Base-by-base conservation (phyloP, 1,140 invertebrate species). In the Drosophila lini region DNA sequence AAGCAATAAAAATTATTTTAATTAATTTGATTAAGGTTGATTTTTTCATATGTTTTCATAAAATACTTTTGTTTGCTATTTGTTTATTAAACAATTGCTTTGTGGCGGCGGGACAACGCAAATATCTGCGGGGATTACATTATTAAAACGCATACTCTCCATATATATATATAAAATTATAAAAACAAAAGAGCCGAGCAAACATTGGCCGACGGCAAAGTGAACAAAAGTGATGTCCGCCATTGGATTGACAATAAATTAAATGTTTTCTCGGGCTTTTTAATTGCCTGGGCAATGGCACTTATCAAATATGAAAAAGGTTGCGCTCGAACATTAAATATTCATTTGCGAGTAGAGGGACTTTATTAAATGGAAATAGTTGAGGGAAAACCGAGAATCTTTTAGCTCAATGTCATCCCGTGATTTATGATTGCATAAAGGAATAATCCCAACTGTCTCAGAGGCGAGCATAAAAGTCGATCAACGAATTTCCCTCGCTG, bases 21-120 rank as follows among this genome's bases (percentile, higher is more conserved):
- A 78, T 78, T 78, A 77, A 77, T 78, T 78, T 77, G 64, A 70
- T 77, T 78, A 77, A 69, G 75, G 52, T 32, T 45, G 28, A 5
- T n/a, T 50, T 69, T 58, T 48, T 41, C 56, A 52, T 41, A 32
- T 28, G 19, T 55, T 70, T 42, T 41, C 15, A 28, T 64, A 36
- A 68, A 64, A 63, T 52, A 11, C 3, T 36, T 45, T 55, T 50
- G 45, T 57, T 69, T 70, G 45, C 3, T 76, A 44, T 76, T 76
- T 75, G 62, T 60, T 76, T 76, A 76, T 67, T 62, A 53, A 74
- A 71, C 47, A 73, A 62, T 61, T 65, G 44, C 36, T 69, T 41
- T 10, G 50, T 48, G 63, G 31, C 50, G 34, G 36, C 31, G 32
- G 61, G 40, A 55, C 22, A 53, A 9, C 10, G 22, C 38, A 71